Conservation (phyloP, 2,113 vertebrate species). For the Empidonax alnorum region DNA sequence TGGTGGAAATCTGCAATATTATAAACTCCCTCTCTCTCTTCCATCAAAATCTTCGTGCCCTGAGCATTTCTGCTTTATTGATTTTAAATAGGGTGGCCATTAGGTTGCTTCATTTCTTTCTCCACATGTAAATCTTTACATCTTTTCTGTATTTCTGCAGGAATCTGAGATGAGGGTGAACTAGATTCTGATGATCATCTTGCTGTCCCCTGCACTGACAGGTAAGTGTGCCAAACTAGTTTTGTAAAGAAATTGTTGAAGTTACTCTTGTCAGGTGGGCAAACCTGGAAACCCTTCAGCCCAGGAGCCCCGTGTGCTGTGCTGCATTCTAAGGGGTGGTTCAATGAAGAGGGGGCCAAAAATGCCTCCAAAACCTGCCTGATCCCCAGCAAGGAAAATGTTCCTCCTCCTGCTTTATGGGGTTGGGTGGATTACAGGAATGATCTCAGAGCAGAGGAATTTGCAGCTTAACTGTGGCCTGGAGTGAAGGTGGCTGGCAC, state of each 20-base stretch:
- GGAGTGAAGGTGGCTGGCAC: not conserved
- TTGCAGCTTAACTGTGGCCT: not conserved
- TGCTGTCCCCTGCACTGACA: not conserved
- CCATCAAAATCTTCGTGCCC: not conserved
- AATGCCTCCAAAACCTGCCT: not conserved
- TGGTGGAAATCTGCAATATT: not conserved
- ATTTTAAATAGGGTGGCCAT: not conserved
- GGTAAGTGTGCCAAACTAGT: not conserved
- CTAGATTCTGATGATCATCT: not conserved
- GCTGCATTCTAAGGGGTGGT: not conserved
- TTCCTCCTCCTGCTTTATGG: not conserved
- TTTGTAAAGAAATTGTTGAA: not conserved
- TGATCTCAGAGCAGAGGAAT: not conserved
- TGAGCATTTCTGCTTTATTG: not conserved
- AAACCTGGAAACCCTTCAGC: not conserved
- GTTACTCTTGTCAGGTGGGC: not conserved
- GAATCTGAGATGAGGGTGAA: not conserved
- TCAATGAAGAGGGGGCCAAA: not conserved
- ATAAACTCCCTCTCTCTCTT: not conserved
- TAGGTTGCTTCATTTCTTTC: not conserved
- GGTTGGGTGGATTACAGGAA: not conserved
- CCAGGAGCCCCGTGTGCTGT: accelerated
- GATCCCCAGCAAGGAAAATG: not conserved
- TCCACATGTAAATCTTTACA: not conserved
- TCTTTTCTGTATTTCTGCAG: not conserved